These are phyloP conservation scores for Dryomyza anilis DNA, from an alignment of 2,888 invertebrate species.

Conservation along the genomic window DNA sequence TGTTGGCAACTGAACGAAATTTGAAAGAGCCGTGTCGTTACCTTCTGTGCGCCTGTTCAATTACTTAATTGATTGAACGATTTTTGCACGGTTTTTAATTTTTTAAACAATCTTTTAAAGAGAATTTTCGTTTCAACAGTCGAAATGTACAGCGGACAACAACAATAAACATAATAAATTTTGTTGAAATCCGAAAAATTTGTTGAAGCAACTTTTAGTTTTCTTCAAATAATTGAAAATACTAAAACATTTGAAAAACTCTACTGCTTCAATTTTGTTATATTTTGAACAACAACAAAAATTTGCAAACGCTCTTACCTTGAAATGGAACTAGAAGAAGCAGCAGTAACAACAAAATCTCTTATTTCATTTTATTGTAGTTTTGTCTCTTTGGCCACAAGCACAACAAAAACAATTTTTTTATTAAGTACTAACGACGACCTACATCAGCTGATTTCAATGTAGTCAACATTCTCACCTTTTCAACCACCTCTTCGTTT, in stretches of 20 bases:
- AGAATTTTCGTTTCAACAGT: too few relatives aligned
- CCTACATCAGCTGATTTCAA: too few relatives aligned
- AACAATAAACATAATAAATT: too few relatives aligned
- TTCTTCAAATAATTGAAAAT: background rate
- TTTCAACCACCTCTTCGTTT: too few relatives aligned
- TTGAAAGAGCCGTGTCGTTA: slow-evolving; percentile 28
- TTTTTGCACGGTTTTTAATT: slow-evolving; percentile 51
- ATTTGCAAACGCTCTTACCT: background rate
- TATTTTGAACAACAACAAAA: too few relatives aligned
- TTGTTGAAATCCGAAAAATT: background rate
- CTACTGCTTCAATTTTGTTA: background rate
- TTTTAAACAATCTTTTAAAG: too few relatives aligned
- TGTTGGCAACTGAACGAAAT: slow-evolving; percentile 44
- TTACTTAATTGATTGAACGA: slow-evolving; percentile 54
- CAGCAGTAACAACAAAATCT: background rate
- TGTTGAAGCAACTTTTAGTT: background rate
- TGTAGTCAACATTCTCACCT: too few relatives aligned
- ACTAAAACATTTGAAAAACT: background rate
- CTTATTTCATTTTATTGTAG: background rate
- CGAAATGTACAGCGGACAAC: background rate
- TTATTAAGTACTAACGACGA: too few relatives aligned
- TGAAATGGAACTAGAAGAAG: too few relatives aligned
- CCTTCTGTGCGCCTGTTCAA: slow-evolving; percentile 40
- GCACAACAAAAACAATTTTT: too few relatives aligned
- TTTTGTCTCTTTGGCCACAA: too few relatives aligned